Percentiles rank a stretch among this genome's conserved stretches.
Evolutionary conservation across 2,113 vertebrate genomes (phyloP).

Genomic region (Stomatorhinus ivindoensis): DNA sequence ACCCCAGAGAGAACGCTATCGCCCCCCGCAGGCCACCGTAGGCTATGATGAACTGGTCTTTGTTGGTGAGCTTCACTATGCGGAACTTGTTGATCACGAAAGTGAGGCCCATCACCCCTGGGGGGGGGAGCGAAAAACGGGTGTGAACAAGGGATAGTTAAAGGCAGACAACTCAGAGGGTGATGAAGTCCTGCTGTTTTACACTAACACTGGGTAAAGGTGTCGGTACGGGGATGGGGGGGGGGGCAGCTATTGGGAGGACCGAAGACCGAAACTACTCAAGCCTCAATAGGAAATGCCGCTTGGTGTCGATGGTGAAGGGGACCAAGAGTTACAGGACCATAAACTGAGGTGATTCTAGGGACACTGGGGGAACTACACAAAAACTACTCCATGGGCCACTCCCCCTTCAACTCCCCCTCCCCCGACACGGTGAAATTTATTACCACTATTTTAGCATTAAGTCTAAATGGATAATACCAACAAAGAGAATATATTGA

Average conservation of each 20-base stretch:
- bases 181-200: background rate
- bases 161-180: background rate
- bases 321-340: background rate
- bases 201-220: background rate
- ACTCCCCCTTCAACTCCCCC: background rate
- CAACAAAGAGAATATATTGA: background rate
- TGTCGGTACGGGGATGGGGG: background rate
- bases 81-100: conserved; percentile 95
- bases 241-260: background rate
- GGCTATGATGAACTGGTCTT: conserved; percentile 97
- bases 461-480: background rate
- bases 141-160: background rate
- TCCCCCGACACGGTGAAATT: background rate
- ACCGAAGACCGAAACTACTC: background rate
- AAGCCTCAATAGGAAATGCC: background rate
- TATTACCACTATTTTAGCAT: background rate
- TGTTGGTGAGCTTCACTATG: conserved; percentile 89
- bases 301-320: background rate
- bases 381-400: background rate
- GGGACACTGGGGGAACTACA: background rate
- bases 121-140: conserved; percentile 40
- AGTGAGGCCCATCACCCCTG: conserved; percentile 86
- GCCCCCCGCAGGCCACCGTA: conserved; percentile 93
- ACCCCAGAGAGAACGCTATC: conserved; percentile 92
- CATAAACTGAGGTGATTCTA: background rate